Evolutionary conservation across 2,797 vertebrate genomes (phyloP).

Genomic region (Anguilla megastoma): DNA sequence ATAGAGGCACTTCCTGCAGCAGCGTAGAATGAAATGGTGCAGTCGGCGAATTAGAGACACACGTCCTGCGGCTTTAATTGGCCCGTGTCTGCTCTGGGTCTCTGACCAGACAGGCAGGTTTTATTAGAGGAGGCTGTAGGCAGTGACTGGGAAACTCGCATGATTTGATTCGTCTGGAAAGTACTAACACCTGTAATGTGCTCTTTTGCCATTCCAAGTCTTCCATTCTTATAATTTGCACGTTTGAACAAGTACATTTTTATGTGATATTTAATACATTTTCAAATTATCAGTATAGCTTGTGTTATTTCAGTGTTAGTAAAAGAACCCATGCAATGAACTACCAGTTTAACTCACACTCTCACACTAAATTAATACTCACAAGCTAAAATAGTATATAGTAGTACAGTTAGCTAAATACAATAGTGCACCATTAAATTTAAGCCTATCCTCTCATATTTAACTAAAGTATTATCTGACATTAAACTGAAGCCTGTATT

Average conservation of each 20-base stretch:
- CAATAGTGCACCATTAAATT: neutral
- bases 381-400: too few relatives aligned
- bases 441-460: neutral
- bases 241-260: neutral
- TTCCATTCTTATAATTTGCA: neutral
- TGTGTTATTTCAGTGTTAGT: neutral
- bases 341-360: too few relatives aligned
- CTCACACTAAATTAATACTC: too few relatives aligned
- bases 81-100: neutral
- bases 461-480: neutral
- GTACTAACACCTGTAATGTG: constrained; percentile 18
- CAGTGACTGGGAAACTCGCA: neutral
- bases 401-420: neutral
- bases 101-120: neutral
- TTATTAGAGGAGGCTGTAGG: neutral
- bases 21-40: constrained; percentile 7
- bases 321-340: too few relatives aligned
- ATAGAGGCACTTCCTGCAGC: constrained; percentile 14
- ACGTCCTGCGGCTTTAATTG: constrained; percentile 4
- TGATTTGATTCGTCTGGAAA: constrained; percentile 13
- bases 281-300: too few relatives aligned
- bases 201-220: neutral
- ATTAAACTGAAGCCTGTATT: neutral
- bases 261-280: neutral
- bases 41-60: constrained; percentile 19